Base-by-base conservation (phyloP, 2,113 vertebrate genomes). In the Pipra filicauda region DNA sequence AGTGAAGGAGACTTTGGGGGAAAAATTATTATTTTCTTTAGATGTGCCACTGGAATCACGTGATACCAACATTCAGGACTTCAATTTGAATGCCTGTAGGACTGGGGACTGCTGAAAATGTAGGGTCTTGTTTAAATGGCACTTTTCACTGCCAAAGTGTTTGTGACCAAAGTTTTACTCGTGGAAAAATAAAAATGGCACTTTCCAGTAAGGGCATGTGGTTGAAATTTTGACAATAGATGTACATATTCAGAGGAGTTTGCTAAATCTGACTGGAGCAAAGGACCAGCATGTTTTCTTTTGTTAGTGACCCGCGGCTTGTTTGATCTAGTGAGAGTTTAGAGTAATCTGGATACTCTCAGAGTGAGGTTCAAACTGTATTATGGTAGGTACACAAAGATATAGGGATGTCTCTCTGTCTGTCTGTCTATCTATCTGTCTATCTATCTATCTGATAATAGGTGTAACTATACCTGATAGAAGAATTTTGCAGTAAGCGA, bases 341-440 rank as follows among this genome's bases (percentile, higher is more conserved):
- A 28, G 55, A 76, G 30, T 21, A 18, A 30, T n/a, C 57, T 67
- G 19, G 55, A n/a, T 17, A 41, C 37, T 39, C 37, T 67, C 15
- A 44, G 31, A 73, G 21, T 26, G 14, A 80, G 15, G 3, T 39
- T 83, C 51, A 52, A 46, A 21, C 31, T 67, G 12, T 55, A 3
- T 35, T 65, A 22, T 8, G 12, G 44, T 55, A 69, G 26, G 11
- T 73, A 33, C 72, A 46, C 35, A 37, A 33, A 71, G 49, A 27
- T 76, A 35, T 1, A 1, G 15, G n/a, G 35, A 11, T 4, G 5
- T 48, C 17, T 54, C 9, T 54, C 1, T 71, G 1, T 39, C 5
- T 28, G 6, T 48, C 27, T 52, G 5, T 51, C 1, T 70, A 1
- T 37, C 4, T 26, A 1, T 55, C 0, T 52, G 3, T 49, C 3